Percentiles rank a stretch among this genome's conserved stretches.
These are phyloP conservation scores for Cydia amplana DNA, from an alignment of 1,140 invertebrate genomes.

Conservation along the genomic window DNA sequence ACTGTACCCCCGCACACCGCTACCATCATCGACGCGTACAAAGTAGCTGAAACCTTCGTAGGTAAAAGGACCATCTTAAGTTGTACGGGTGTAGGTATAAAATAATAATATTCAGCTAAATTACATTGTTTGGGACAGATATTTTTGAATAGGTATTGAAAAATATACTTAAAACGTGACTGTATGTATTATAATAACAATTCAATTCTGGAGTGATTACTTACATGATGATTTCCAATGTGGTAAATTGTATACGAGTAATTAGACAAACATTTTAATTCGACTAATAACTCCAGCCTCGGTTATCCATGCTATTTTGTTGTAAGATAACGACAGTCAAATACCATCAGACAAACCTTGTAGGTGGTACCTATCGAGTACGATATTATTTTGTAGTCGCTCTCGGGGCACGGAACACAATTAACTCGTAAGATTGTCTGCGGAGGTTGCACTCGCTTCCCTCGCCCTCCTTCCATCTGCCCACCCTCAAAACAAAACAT, in stretches of 20 bases:
- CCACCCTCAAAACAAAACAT: constrained; percentile 78
- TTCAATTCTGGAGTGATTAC: neutral
- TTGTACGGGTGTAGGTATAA: no score
- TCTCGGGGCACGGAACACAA: constrained; percentile 77
- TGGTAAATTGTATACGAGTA: no score
- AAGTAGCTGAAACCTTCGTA: neutral
- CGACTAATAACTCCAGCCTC: no score
- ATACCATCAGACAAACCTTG: constrained; percentile 10
- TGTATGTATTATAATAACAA: neutral
- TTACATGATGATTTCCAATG: no score
- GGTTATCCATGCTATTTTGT: neutral
- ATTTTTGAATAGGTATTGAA: neutral
- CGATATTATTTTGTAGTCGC: constrained; percentile 76
- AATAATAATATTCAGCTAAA: no score
- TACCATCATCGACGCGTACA: neutral
- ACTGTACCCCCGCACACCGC: constrained; percentile 31
- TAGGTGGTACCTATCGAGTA: constrained; percentile 40
- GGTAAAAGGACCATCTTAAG: no score
- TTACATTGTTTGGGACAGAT: neutral
- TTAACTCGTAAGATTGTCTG: constrained; percentile 79
- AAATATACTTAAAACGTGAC: neutral
- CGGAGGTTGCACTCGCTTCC: constrained; percentile 75
- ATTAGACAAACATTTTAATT: no score
- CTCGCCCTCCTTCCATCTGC: constrained; percentile 69
- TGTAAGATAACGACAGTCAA: neutral